Evolutionary conservation across 2,888 invertebrate species (phyloP), one percentile per base, ranked within the genome.

Genomic region (Troglohyphantes excavatus): DNA sequence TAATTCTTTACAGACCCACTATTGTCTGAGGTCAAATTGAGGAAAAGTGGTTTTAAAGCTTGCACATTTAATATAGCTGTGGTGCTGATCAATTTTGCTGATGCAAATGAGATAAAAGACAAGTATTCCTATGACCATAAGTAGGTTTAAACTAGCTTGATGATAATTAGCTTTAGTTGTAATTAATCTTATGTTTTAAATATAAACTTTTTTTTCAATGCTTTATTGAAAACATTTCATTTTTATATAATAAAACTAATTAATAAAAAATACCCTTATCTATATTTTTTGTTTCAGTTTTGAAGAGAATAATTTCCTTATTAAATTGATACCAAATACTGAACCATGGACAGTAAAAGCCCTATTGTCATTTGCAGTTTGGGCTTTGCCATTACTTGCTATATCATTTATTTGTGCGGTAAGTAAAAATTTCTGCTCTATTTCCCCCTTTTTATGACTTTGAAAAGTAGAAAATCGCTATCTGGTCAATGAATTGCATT

Each of bases 141-240:
- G 53, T 53, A 53, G n/a, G 53, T 53, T 53, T 53, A 53, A 53
- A 53, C n/a, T 53, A 39, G 53, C 17, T 53, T 53, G 53, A 17
- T 33, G 39, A 39, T 6, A 33, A 33, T 6, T 6, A 33, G 33
- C 13, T 39, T 39, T 39, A 6, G 3, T 39, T 39, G 39, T 39
- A 13, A 13, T 39, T 39, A 39, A n/a, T n/a, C n/a, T n/a, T n/a
- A n/a, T n/a, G n/a, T n/a, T n/a, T n/a, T n/a, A n/a, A n/a, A n/a
- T n/a, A n/a, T n/a, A n/a, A n/a, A n/a, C n/a, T n/a, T n/a, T n/a
- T n/a, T n/a, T n/a, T n/a, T n/a, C n/a, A n/a, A n/a, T n/a, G n/a
- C n/a, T n/a, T n/a, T n/a, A n/a, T n/a, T n/a, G n/a, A n/a, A n/a
- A n/a, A n/a, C n/a, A n/a, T n/a, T n/a, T n/a, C n/a, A n/a, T n/a